These are phyloP conservation scores for Saguinus imperator DNA, from an alignment of 2,113 vertebrate genomes.

Conservation along the genomic window DNA sequence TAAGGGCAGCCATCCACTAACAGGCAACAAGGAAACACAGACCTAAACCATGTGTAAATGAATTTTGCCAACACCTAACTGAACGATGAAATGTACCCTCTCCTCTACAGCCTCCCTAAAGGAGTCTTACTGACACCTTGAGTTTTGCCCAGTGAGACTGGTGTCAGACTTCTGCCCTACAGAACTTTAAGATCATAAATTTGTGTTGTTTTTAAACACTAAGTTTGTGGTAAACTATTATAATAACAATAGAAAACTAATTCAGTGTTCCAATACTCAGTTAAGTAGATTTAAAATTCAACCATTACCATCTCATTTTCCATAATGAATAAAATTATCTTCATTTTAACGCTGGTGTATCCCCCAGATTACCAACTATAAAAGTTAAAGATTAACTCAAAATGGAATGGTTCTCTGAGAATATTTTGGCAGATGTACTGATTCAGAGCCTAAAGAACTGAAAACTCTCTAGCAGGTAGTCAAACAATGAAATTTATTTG, in stretches of 20 bases:
- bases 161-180: background rate
- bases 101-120: background rate
- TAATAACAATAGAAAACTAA: background rate
- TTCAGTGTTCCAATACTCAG: background rate
- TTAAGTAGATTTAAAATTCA: constrained; percentile 24
- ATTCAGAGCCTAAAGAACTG: background rate
- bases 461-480: background rate
- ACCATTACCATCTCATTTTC: background rate
- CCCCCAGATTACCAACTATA: background rate
- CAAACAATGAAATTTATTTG: constrained; percentile 25
- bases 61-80: background rate
- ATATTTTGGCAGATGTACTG: background rate
- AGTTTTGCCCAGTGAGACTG: background rate
- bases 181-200: background rate
- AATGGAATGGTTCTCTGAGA: background rate
- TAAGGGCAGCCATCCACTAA: background rate
- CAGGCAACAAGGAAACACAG: background rate
- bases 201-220: background rate
- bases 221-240: background rate
- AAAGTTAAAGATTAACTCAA: constrained; percentile 9
- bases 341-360: background rate
- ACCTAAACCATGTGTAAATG: background rate
- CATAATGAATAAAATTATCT: constrained; percentile 22
- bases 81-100: background rate
- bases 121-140: background rate